Evolutionary conservation across 2,797 vertebrate species (phyloP).

Genomic region (Myripristis jacobus): DNA sequence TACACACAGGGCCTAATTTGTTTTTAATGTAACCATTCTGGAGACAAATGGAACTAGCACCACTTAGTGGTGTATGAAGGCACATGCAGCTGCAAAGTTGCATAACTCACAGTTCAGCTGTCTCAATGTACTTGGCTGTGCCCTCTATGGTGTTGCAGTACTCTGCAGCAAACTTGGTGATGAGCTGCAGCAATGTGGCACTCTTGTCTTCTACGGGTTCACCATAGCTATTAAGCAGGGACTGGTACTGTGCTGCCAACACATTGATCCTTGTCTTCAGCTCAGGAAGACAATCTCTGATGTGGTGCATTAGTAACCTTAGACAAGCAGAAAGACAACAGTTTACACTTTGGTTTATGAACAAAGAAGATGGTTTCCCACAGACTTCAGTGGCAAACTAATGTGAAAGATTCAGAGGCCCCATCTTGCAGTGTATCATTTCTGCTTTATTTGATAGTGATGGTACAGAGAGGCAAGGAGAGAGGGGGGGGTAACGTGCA

Average conservation of each 20-base stretch:
- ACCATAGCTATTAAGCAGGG: constrained; percentile 94
- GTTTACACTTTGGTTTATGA: not conserved
- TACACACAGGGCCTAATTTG: not conserved
- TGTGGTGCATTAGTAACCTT: constrained; percentile 98
- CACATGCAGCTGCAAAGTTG: constrained; percentile 3
- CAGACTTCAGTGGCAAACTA: not conserved
- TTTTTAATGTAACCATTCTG: not conserved
- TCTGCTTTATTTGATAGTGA: too few species aligned
- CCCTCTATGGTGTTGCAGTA: constrained; percentile 99
- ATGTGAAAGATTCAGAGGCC: not conserved
- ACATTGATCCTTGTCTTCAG: constrained; percentile 98
- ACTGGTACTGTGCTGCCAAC: constrained; percentile 95
- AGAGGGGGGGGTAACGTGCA: too few species aligned
- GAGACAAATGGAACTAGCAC: constrained; percentile 14
- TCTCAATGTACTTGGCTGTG: constrained; percentile 99
- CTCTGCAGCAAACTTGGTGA: constrained; percentile 98
- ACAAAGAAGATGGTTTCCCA: not conserved
- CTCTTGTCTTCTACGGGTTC: constrained; percentile 97
- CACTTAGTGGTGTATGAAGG: constrained; percentile 31
- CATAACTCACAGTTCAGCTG: constrained; percentile 93
- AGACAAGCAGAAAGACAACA: not conserved
- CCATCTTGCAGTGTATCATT: not conserved
- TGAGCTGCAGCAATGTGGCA: constrained; percentile 95
- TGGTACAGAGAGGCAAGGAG: too few species aligned
- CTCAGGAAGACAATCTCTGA: constrained; percentile 97